Percentiles rank a stretch among this genome's conserved stretches.
Conservation (phyloP, 2,797 vertebrate genomes). For the Emydoidea blandingii region DNA sequence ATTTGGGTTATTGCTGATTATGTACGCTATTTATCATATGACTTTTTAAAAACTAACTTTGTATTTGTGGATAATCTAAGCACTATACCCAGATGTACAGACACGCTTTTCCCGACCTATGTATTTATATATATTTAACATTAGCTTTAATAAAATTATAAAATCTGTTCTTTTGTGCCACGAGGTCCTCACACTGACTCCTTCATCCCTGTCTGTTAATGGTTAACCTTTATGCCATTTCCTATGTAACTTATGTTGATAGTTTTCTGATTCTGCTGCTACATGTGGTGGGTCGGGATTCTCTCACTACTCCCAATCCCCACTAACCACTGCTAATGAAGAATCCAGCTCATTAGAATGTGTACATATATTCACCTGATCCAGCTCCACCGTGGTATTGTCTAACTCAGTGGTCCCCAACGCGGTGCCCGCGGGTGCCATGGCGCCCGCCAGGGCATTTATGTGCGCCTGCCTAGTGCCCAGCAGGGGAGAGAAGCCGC, state of each 20-base stretch:
- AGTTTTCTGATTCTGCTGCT: not conserved
- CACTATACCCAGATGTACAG: no score
- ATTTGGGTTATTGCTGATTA: no score
- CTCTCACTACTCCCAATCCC: not conserved
- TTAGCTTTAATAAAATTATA: no score
- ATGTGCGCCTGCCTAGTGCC: no score
- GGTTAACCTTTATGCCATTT: not conserved
- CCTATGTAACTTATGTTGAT: not conserved
- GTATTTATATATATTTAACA: no score
- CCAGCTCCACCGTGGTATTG: not conserved
- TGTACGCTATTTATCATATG: no score
- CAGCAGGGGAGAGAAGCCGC: no score
- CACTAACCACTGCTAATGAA: fast-evolving
- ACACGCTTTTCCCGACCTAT: no score
- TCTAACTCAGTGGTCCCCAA: not conserved
- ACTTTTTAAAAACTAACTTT: no score
- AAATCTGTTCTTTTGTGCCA: not conserved
- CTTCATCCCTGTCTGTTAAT: not conserved
- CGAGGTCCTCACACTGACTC: not conserved
- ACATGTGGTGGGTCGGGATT: not conserved
- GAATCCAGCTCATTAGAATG: not conserved
- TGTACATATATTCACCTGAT: not conserved
- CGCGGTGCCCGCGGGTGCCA: no score
- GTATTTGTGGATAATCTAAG: no score
- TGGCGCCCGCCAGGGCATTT: no score